Percentiles rank a stretch among this genome's conserved stretches.
phyloP scores from a whole-genome alignment of 2,113 vertebrate species.

The Podocnemis expansa region DNA sequence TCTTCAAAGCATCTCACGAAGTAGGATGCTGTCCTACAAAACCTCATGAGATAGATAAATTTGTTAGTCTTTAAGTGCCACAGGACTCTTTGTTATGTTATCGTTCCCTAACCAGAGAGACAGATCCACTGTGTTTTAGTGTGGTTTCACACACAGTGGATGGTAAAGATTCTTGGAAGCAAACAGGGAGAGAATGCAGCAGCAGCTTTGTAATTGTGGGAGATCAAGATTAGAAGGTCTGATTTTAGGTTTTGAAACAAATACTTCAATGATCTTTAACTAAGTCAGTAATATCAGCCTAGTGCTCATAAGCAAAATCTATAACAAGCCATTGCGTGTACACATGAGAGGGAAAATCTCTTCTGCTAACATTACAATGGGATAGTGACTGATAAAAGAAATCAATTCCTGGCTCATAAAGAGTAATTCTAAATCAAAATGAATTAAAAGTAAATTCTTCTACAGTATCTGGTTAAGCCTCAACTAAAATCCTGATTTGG shows the following conservation, averaged over 20 bases:
- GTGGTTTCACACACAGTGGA: not conserved
- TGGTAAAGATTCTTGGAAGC: not conserved
- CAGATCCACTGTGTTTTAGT: not conserved
- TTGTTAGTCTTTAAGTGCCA: too few relatives aligned
- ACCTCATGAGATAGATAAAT: too few relatives aligned
- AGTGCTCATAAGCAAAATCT: not conserved
- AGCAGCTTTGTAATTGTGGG: not conserved
- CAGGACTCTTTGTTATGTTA: too few relatives aligned
- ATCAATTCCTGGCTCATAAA: not conserved
- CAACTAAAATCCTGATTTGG: not conserved
- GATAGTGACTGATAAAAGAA: not conserved
- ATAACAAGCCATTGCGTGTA: not conserved
- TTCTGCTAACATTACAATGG: not conserved
- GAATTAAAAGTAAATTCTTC: not conserved
- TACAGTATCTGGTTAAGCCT: not conserved
- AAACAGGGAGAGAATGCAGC: not conserved
- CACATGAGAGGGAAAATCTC: not conserved
- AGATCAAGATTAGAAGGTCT: not conserved
- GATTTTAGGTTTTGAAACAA: not conserved
- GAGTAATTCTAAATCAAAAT: too few relatives aligned
- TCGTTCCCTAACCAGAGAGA: not conserved
- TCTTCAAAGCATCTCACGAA: too few relatives aligned
- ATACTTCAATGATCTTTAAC: not conserved
- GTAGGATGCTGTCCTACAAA: too few relatives aligned
- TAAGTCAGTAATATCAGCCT: not conserved